Conservation (phyloP, 2,888 invertebrate genomes). For the Polydrusus tereticollis region DNA sequence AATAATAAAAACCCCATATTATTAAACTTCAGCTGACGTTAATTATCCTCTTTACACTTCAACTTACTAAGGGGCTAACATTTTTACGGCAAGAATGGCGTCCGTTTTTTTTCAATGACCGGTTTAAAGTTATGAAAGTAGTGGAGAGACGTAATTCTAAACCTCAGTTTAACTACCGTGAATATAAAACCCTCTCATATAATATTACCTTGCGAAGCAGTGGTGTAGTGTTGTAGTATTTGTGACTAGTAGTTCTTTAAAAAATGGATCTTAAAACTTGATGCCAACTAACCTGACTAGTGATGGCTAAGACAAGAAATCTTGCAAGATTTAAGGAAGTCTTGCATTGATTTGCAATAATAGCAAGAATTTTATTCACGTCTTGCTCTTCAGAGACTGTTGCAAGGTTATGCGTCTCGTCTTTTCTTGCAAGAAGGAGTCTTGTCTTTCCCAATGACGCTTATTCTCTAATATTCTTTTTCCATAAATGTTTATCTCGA, state of each 20-base stretch:
- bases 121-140: conserved; percentile 33
- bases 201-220: conserved; percentile 1
- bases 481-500: too few relatives aligned
- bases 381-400: too few relatives aligned
- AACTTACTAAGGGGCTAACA: conserved; percentile 14
- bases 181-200: conserved; percentile 36
- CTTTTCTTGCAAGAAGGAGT: too few relatives aligned
- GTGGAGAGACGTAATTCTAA: conserved; percentile 39
- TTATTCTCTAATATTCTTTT: too few relatives aligned
- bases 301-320: too few relatives aligned
- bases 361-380: too few relatives aligned
- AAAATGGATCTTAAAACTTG: neutral
- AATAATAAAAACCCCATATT: neutral
- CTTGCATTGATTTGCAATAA: too few relatives aligned
- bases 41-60: conserved; percentile 14
- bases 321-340: too few relatives aligned
- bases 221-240: conserved; percentile 7
- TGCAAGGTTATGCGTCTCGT: too few relatives aligned
- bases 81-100: conserved; percentile 20
- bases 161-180: conserved; percentile 44
- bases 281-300: too few relatives aligned
- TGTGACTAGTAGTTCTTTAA: neutral
- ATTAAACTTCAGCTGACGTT: neutral
- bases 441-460: too few relatives aligned
- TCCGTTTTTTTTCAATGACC: conserved; percentile 25